Base-by-base conservation (phyloP, 1,140 invertebrate species). In the Centruroides vittatus region DNA sequence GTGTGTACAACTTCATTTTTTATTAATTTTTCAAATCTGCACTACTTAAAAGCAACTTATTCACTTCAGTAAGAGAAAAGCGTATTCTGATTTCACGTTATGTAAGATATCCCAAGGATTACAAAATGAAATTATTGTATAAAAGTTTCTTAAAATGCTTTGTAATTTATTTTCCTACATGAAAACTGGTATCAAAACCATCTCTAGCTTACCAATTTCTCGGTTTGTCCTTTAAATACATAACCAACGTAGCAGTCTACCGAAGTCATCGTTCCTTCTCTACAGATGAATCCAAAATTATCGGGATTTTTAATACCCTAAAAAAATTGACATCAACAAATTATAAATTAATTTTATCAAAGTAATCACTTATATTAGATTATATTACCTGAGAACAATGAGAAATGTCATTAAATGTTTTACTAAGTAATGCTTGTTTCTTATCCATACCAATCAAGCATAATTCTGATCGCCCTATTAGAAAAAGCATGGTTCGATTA, bases 361-460 rank as follows among this genome's bases (percentile, higher is more conserved):
- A 34, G 49, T 51, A 34, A 23, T 23, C 23, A 41, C 8, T 41
- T 53, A 36, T 53, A 8, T 6, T 56, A 56, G 5, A 13, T 58
- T 8, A 53, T 7, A 59, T 67, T 74, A 84, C 83, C 69, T 89
- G 85, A n/a, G 89, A 85, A 67, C 89, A 93, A 64, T 85, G 89
- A 3, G 87, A 85, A 47, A 96, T 85, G 70, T 96, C 90, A 68
- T 84, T 85, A 61, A 95, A 84, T 41, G 84, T 82, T 67, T 92
- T 86, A 70, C 90, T 86, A 3, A 96, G 77, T 34, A 96, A 78
- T 23, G 91, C 83, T 69, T 88, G 85, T 71, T 96, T 96, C 47
- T 88, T 81, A 72, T 96, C 92, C 0, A 90, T 87, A 70, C 89
- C 93, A 59, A 96, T 94, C 1, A 96, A 78, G 54, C 89, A 81